Base-by-base conservation (phyloP, 2,888 invertebrate species). In the Perdita meconis region DNA sequence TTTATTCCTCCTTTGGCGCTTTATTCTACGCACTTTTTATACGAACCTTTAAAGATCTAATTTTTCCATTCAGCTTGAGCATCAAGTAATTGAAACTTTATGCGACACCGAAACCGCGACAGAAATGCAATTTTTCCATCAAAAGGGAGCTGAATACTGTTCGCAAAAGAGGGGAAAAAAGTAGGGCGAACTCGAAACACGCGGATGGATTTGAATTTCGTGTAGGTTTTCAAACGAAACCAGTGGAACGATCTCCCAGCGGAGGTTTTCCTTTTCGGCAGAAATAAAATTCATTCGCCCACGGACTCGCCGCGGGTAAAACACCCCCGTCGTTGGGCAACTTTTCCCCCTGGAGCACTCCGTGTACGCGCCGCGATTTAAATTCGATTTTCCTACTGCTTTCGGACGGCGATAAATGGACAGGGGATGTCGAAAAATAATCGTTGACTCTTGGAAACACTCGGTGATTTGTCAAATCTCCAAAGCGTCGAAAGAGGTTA, bases 331-430 rank as follows among this genome's bases (percentile, higher is more conserved):
- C 2, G 40, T 22, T 12, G 51, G 12, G 13, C 34, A 53, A 12
- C 51, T 13, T 38, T 44, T 56, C 44, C 12, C n/a, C 12, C 24
- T 40, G n/a, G 5, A 47, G 51, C 16, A 55, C 40, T 56, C 24
- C 6, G 34, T 10, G 4, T 30, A 10, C 13, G 30, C 26, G n/a
- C 19, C 3, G 10, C 8, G 63, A 73, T 56, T 61, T 50, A 51
- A 67, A 67, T 56, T 60, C 60, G 26, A 66, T 55, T 42, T 30
- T 40, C n/a, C 10, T 13, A 42, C 4, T 42, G 40, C n/a, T n/a
- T 24, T 13, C 16, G n/a, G n/a, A 26, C 13, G 2, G 51, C 22
- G 26, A 26, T n/a, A 26, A 0, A 10, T 13, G 51, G 30, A 16
- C 16, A 10, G 16, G n/a, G n/a, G n/a, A 30, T 2, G 3, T 30